Percentiles rank a stretch among this genome's conserved stretches.
Conservation (phyloP, 2,888 invertebrate species). For the Tribolium freemani region DNA sequence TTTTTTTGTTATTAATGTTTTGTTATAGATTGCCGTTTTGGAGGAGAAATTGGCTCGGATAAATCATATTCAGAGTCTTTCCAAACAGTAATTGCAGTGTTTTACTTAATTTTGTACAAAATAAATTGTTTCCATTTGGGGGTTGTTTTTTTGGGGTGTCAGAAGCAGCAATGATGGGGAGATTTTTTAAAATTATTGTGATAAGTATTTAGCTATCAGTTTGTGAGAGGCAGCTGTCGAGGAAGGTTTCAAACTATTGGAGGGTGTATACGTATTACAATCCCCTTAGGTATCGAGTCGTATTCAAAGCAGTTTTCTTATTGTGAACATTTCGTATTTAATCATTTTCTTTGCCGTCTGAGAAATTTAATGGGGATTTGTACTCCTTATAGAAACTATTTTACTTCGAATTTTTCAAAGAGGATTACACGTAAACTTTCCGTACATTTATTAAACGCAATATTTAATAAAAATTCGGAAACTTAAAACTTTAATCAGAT, state of each 20-base stretch:
- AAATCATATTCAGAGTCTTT: slow-evolving; percentile 33
- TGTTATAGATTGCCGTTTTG: slow-evolving; percentile 26
- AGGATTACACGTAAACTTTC: no score
- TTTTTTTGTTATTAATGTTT: no score
- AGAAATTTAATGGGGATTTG: not conserved
- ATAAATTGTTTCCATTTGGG: slow-evolving; percentile 36
- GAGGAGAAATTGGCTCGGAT: slow-evolving; percentile 38
- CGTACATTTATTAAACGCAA: no score
- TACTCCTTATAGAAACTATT: not conserved
- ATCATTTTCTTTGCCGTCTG: not conserved
- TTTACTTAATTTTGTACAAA: slow-evolving; percentile 42
- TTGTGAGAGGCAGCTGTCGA: no score
- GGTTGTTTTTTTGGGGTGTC: not conserved
- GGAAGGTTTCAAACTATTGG: not conserved
- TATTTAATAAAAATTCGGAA: not conserved
- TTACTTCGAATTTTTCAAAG: not conserved
- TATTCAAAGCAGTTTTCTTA: not conserved
- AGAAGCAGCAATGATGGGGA: not conserved
- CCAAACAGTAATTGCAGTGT: slow-evolving; percentile 26
- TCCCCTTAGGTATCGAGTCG: not conserved
- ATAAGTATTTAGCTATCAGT: no score
- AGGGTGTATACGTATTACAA: not conserved
- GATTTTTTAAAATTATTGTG: no score
- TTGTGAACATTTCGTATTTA: not conserved
- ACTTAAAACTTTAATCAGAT: not conserved